Percentiles rank a stretch among this genome's conserved stretches.
These are phyloP conservation scores for Malurus splendens DNA, from an alignment of 2,797 vertebrate species.

Conservation along the genomic window DNA sequence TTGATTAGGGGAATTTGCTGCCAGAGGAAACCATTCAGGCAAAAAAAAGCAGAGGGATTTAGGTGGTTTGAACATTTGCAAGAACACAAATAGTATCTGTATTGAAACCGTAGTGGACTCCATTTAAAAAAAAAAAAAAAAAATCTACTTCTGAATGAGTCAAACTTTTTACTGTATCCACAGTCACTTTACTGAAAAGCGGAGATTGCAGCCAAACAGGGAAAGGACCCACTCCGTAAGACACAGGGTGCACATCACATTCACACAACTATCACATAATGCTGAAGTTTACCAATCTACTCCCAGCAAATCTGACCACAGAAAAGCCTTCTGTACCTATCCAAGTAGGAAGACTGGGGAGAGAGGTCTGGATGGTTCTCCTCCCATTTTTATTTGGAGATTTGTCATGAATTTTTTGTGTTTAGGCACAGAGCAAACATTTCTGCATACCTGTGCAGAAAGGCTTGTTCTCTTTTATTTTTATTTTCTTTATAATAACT, in stretches of 20 bases:
- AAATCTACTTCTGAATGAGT: neutral
- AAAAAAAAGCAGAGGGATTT: neutral
- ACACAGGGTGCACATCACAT: neutral
- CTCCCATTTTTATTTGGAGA: neutral
- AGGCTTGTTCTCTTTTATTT: neutral
- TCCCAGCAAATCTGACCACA: neutral
- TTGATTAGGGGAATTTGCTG: neutral
- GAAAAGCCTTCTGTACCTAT: neutral
- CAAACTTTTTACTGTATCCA: neutral
- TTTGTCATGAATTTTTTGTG: neutral
- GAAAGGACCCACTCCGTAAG: neutral
- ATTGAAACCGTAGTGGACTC: neutral
- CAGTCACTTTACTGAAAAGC: neutral
- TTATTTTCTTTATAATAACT: neutral
- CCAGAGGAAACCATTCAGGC: neutral
- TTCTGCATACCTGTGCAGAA: neutral
- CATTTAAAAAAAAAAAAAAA: neutral
- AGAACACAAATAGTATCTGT: neutral
- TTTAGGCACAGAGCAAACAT: neutral
- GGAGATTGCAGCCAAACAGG: neutral
- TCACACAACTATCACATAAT: neutral
- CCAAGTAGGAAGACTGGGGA: fast-evolving
- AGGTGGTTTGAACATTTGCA: neutral
- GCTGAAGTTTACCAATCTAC: neutral
- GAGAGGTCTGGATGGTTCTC: neutral